A percentile compares a stretch with the other conserved stretches of the same genome.
Conservation (phyloP, 1,140 invertebrate species). For the Phenacoccus solenopsis region DNA sequence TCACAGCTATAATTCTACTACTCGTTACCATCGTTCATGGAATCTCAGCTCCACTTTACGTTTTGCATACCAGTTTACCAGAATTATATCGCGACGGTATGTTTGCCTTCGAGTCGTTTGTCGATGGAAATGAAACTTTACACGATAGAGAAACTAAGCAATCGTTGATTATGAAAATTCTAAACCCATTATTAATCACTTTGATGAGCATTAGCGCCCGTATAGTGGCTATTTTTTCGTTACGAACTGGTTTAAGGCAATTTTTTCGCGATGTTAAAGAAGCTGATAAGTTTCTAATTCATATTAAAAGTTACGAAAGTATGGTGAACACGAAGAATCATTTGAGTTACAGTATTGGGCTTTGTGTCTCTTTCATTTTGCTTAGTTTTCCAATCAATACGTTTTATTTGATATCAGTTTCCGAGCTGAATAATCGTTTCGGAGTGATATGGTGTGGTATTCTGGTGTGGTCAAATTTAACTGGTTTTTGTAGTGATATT, state of each 20-base stretch:
- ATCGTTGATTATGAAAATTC: slow-evolving; percentile 22
- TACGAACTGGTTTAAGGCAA: background rate
- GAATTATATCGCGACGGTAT: slow-evolving; percentile 9
- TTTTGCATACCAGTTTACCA: slow-evolving; percentile 22
- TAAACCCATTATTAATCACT: slow-evolving; percentile 21
- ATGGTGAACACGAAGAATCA: background rate
- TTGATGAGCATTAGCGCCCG: slow-evolving; percentile 21
- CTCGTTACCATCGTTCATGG: slow-evolving; percentile 18
- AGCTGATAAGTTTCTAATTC: slow-evolving; percentile 5
- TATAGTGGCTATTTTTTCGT: background rate
- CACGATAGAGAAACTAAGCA: slow-evolving; percentile 19
- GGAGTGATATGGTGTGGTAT: slow-evolving; percentile 21
- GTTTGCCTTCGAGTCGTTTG: slow-evolving; percentile 1
- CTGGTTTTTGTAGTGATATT: slow-evolving; percentile 21
- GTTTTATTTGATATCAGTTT: slow-evolving; percentile 16
- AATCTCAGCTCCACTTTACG: slow-evolving; percentile 22
- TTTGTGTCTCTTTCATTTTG: slow-evolving; percentile 12
- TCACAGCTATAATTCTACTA: background rate
- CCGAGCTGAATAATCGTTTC: background rate
- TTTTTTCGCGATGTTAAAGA: slow-evolving; percentile 18
- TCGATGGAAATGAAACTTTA: background rate
- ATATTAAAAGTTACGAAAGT: background rate
- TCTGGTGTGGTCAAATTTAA: slow-evolving; percentile 19
- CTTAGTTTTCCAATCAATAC: slow-evolving; percentile 21
- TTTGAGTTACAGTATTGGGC: background rate